These are phyloP conservation scores for Strigamia transsilvanica DNA, from an alignment of 2,888 invertebrate species.

Conservation along the genomic window DNA sequence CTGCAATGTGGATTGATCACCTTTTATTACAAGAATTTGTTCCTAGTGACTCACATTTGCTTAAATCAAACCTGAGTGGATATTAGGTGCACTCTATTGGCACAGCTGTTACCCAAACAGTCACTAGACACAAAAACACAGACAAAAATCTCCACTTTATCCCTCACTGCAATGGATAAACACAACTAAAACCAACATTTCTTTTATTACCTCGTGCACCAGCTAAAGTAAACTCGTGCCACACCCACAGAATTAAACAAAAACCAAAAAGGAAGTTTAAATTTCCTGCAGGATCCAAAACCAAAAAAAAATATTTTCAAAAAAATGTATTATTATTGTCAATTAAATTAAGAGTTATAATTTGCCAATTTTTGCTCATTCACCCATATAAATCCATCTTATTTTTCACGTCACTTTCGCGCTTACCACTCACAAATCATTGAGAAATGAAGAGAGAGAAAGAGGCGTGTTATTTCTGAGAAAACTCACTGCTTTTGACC, in stretches of 20 bases:
- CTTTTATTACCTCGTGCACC: not conserved
- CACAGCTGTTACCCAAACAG: conserved; percentile 39
- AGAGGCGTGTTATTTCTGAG: conserved; percentile 22
- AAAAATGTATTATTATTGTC: too few species aligned
- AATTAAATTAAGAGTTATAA: too few species aligned
- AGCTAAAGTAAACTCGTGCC: not conserved
- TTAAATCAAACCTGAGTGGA: conserved; percentile 44
- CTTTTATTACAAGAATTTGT: conserved; percentile 33
- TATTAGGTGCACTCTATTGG: conserved; percentile 42
- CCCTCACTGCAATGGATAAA: not conserved
- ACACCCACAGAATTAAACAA: not conserved
- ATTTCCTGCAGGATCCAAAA: not conserved
- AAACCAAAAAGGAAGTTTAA: not conserved
- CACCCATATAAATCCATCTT: not conserved
- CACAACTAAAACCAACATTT: conserved; percentile 1
- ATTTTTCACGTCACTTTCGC: not conserved
- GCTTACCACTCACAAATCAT: conserved; percentile 3
- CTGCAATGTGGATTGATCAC: conserved; percentile 8
- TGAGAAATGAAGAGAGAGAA: not conserved
- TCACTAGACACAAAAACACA: not conserved
- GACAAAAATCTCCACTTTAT: not conserved
- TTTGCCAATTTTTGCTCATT: too few species aligned
- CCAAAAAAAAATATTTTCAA: too few species aligned
- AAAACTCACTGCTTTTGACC: not conserved
- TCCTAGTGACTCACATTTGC: conserved; percentile 23